Conservation (phyloP, 1,140 invertebrate genomes). For the Bombus soroeensis region DNA sequence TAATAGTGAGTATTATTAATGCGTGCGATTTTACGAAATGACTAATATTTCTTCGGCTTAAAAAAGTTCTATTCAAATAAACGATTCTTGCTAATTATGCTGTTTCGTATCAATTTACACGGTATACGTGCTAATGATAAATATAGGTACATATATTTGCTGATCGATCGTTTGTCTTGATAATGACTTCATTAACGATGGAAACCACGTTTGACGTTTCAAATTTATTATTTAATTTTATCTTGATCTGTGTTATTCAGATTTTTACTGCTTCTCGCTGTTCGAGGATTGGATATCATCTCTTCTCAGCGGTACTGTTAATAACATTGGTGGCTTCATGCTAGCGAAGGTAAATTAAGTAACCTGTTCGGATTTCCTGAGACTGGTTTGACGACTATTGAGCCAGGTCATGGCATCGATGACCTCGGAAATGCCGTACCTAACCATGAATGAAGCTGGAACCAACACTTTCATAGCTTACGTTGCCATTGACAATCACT, state of each 20-base stretch:
- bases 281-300: not conserved
- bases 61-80: not conserved
- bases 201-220: not conserved
- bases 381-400: slow-evolving; percentile 73
- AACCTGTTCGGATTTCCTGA: slow-evolving; percentile 67
- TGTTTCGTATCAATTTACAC: not conserved
- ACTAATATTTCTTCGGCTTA: not conserved
- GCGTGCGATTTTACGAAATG: not conserved
- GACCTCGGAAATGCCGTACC: slow-evolving; percentile 59
- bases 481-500: slow-evolving; percentile 43
- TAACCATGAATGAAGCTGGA: slow-evolving; percentile 64
- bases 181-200: slow-evolving; percentile 1
- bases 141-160: not conserved
- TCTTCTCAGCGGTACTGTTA: not conserved
- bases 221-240: not conserved
- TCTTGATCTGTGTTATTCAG: not conserved
- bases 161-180: not conserved
- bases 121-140: not conserved
- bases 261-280: not conserved
- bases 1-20: no score
- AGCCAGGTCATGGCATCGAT: slow-evolving; percentile 69
- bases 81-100: not conserved
- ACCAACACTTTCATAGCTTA: slow-evolving; percentile 10
- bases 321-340: not conserved
- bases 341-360: slow-evolving; percentile 69